Conservation (phyloP, 2,113 vertebrate species). For the Plestiodon gilberti region DNA sequence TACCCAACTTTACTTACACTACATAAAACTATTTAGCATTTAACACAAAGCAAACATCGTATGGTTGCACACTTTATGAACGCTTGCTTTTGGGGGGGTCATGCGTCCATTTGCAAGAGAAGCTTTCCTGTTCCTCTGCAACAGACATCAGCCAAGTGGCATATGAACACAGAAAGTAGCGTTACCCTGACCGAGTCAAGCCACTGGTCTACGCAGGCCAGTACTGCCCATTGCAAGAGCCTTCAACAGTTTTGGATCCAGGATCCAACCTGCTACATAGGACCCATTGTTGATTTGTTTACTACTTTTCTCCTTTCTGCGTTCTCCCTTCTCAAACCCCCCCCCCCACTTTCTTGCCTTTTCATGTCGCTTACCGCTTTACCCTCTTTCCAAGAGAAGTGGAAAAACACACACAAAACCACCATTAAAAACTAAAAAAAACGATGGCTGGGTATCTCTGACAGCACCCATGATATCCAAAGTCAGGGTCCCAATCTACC, state of each 20-base stretch:
- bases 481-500: background rate
- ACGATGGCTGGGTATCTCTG: no score
- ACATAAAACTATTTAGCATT: background rate
- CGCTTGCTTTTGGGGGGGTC: no score
- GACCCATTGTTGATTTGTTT: background rate
- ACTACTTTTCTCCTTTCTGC: background rate
- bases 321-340: background rate
- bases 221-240: background rate
- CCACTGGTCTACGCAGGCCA: background rate
- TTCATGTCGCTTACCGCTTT: no score
- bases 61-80: background rate
- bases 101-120: background rate
- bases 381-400: no score
- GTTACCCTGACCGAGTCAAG: background rate
- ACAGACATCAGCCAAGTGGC: background rate
- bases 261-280: background rate
- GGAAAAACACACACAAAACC: no score
- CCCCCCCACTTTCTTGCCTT: background rate
- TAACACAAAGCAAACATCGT: background rate
- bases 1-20: background rate
- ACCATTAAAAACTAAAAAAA: no score
- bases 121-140: background rate
- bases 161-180: background rate
- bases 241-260: background rate
- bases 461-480: background rate